phyloP scores from a whole-genome alignment of 2,113 vertebrate genomes.

The Xiphorhynchus elegans region DNA sequence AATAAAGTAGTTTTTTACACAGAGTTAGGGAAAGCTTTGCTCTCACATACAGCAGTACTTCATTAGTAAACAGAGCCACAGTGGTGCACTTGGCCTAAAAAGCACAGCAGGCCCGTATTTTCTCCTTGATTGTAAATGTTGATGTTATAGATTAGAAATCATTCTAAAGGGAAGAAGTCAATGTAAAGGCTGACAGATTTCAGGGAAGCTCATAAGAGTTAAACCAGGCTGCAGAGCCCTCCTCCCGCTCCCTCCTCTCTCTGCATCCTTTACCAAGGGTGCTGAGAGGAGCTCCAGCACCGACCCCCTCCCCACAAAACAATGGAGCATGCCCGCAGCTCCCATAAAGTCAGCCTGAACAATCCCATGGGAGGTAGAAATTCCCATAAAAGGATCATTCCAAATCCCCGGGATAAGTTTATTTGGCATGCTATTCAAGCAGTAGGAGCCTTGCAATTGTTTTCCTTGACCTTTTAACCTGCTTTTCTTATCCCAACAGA shows the following conservation, averaged over 20 bases:
- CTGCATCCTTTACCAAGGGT: background rate
- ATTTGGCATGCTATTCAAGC: constrained; percentile 35
- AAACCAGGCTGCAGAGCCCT: background rate
- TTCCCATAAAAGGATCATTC: constrained; percentile 39
- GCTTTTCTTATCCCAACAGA: background rate
- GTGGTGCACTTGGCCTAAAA: background rate
- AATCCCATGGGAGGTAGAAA: background rate
- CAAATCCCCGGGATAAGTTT: background rate
- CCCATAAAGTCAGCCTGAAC: background rate
- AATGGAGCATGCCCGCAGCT: background rate
- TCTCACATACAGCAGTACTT: background rate
- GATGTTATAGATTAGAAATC: background rate
- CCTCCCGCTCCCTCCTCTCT: background rate
- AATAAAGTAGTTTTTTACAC: background rate
- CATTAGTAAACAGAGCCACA: background rate
- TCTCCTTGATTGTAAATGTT: background rate
- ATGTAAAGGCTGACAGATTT: background rate
- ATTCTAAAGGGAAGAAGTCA: background rate
- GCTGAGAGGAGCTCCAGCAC: background rate
- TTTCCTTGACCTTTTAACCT: constrained; percentile 62
- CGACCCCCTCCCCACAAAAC: background rate
- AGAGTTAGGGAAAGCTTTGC: background rate
- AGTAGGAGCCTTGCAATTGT: background rate
- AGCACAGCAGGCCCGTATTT: background rate
- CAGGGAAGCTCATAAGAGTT: background rate